Conservation (phyloP, 2,113 vertebrate species). For the Pyrgilauda ruficollis region DNA sequence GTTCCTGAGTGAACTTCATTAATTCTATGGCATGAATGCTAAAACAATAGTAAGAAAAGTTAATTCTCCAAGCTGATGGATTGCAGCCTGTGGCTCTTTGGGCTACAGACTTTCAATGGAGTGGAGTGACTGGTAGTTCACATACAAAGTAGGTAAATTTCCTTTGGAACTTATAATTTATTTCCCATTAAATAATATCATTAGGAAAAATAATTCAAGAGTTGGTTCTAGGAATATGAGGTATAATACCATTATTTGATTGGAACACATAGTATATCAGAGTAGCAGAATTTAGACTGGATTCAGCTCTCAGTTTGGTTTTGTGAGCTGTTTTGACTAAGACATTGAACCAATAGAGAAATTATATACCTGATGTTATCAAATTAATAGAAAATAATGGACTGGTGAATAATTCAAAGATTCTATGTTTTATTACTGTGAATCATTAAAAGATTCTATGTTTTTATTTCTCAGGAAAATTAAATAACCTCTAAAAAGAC, state of each 20-base stretch:
- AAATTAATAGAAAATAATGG: not conserved
- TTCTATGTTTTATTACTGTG: not conserved
- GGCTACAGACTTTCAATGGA: not conserved
- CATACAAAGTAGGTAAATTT: not conserved
- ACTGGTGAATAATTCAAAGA: not conserved
- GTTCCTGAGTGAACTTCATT: constrained; percentile 28
- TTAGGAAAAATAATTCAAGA: not conserved
- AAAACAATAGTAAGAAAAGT: constrained; percentile 1
- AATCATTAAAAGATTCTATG: not conserved
- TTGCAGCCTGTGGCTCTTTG: not conserved
- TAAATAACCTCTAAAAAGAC: not conserved
- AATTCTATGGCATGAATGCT: constrained; percentile 3
- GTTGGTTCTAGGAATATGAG: not conserved
- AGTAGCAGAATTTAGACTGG: not conserved
- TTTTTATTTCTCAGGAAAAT: not conserved
- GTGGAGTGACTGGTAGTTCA: not conserved
- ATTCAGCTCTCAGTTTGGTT: not conserved
- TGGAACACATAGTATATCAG: not conserved
- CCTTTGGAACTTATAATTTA: not conserved
- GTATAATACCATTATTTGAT: not conserved
- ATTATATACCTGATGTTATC: not conserved
- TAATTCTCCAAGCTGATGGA: not conserved
- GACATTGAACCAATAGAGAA: not conserved
- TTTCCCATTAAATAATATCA: not conserved
- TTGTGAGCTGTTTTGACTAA: not conserved